Base-by-base conservation (phyloP, 2,888 invertebrate genomes). In the Fissipunctia ypsillon region DNA sequence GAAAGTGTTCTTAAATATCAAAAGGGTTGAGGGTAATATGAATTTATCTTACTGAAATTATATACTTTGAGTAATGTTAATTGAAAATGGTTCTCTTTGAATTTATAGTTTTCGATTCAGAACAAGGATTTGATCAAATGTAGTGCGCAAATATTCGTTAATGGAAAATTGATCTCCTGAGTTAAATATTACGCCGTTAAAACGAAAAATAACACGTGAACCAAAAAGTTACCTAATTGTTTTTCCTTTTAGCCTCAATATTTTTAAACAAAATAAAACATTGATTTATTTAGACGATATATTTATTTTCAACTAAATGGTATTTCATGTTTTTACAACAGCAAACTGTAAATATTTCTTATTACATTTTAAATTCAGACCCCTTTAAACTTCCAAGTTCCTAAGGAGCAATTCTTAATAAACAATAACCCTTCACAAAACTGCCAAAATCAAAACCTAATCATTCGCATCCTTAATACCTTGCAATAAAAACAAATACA, bases 401-500 rank as follows among this genome's bases (percentile, higher is more conserved):
- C 63, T 41, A 67, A 74, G 74, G n/a, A 71, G 52, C 74, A 73
- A 73, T 75, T 75, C 78, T 70, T 82, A 75, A 71, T 78, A 78
- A 78, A 84, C 72, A 78, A 78, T 73, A 75, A 77, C 72, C 72
- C 7, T 59, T 22, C 48, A 72, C 12, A 10, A 28, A 66, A 45
- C 35, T 14, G n/a, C 25, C 4, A 57, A 71, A 78, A 72, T 77
- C 65, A 68, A 56, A 79, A 66, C 22, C 48, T 31, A 68, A 66
- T 73, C 43, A 80, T 77, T 80, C 50, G 63, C 71, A 60, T 56
- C 76, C 75, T 76, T 81, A 75, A 72, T 60, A 66, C 79, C 69
- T 71, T 50, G 73, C 69, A 69, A 85, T 80, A 85, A 76, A 79
- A 81, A 64, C 63, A 76, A 63, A 77, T 66, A 68, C 56, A 66